Percentiles rank a stretch among this genome's conserved stretches.
Conservation (phyloP, 64 coral and sea anemone genomes). For the Anthopleura sola region DNA sequence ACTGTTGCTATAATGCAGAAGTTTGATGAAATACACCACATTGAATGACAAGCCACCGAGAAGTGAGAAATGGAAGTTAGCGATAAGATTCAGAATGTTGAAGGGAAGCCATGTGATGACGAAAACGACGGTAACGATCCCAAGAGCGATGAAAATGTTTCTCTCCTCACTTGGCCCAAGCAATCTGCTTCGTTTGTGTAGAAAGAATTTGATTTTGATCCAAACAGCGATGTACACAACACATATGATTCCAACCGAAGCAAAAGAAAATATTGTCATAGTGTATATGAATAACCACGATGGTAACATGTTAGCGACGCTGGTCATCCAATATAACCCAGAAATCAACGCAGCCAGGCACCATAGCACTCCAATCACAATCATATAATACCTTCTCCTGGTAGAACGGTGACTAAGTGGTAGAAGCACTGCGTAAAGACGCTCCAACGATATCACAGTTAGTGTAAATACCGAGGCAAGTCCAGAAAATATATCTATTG, state of each 20-base stretch:
- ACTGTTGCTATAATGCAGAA: conserved; percentile 85
- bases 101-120: conserved; percentile 74
- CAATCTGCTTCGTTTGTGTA: conserved; percentile 18
- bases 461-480: conserved; percentile 79
- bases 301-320: conserved; percentile 16
- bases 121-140: conserved; percentile 80
- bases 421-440: conserved; percentile 56
- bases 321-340: conserved; percentile 35
- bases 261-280: conserved; percentile 55
- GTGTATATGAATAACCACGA: conserved; percentile 42
- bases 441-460: conserved; percentile 68
- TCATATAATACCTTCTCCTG: conserved; percentile 23
- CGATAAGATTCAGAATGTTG: conserved; percentile 86
- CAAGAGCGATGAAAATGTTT: conserved; percentile 48
- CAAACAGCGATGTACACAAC: conserved; percentile 50
- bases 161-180: conserved; percentile 39
- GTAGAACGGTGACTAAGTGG: conserved; percentile 40
- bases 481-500: conserved; percentile 68
- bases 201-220: conserved; percentile 59
- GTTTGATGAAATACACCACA: conserved; percentile 62
- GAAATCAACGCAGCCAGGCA: conserved; percentile 39
- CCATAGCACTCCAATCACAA: conserved; percentile 42
- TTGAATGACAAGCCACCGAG: conserved; percentile 36
- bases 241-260: conserved; percentile 59
- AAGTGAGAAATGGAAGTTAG: conserved; percentile 45